phyloP scores from a whole-genome alignment of 2,888 invertebrate genomes.

The Saturnia pavonia region DNA sequence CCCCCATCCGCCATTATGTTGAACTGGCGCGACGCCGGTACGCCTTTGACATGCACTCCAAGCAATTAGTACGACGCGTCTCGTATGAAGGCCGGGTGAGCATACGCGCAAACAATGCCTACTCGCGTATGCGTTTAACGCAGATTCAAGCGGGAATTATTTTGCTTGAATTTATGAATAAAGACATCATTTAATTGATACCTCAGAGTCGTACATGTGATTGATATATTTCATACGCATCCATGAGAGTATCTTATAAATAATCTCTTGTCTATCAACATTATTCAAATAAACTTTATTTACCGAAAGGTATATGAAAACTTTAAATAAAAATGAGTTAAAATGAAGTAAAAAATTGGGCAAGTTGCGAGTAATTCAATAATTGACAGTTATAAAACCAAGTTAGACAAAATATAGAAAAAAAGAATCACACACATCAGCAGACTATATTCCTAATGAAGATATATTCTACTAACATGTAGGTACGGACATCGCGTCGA shows the following conservation, averaged over 20 bases:
- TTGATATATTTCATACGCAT: background rate
- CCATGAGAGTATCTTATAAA: background rate
- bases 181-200: background rate
- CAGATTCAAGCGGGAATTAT: constrained; percentile 34
- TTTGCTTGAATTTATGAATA: constrained; percentile 35
- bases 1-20: constrained; percentile 77
- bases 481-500: too few relatives aligned
- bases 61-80: constrained; percentile 77
- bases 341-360: too few relatives aligned
- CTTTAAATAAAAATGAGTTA: too few relatives aligned
- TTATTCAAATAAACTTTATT: too few relatives aligned
- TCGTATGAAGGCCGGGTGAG: constrained; percentile 24
- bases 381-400: too few relatives aligned
- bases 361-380: too few relatives aligned
- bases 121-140: constrained; percentile 31
- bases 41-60: constrained; percentile 78
- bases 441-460: too few relatives aligned
- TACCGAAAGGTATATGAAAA: too few relatives aligned
- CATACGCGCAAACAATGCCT: constrained; percentile 32
- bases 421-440: too few relatives aligned
- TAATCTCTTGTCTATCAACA: too few relatives aligned
- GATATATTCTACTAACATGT: too few relatives aligned
- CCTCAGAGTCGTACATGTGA: constrained; percentile 12
- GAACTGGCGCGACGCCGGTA: constrained; percentile 79
- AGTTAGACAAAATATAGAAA: too few relatives aligned